These are phyloP conservation scores for Pollimyrus isidori DNA, from an alignment of 2,113 vertebrate species.

Conservation along the genomic window DNA sequence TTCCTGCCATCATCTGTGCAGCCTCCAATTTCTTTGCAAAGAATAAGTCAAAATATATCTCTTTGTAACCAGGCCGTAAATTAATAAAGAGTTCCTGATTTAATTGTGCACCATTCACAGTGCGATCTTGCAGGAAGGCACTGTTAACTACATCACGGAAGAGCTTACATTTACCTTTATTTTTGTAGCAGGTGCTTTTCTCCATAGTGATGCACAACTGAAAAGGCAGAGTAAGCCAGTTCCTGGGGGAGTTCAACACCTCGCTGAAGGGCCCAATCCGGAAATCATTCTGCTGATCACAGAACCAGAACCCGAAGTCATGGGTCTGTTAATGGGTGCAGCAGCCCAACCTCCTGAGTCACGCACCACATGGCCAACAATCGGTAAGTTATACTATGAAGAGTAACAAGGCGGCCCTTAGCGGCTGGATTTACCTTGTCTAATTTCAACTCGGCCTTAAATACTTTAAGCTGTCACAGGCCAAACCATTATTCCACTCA, in stretches of 20 bases:
- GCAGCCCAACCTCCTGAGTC: not conserved
- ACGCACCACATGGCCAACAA: not conserved
- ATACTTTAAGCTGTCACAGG: too few species aligned
- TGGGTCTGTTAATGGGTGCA: not conserved
- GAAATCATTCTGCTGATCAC: not conserved
- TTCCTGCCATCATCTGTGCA: not conserved
- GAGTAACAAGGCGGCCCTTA: not conserved
- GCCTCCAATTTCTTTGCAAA: not conserved
- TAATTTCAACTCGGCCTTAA: too few species aligned
- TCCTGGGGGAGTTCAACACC: not conserved
- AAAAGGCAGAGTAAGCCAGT: not conserved
- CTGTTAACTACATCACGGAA: not conserved
- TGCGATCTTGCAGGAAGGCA: not conserved
- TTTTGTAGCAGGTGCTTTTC: not conserved
- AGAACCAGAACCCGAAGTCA: not conserved
- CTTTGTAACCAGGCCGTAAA: not conserved
- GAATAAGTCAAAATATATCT: not conserved
- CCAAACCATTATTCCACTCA: too few species aligned
- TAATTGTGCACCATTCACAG: not conserved
- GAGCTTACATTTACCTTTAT: not conserved
- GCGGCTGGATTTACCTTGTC: too few species aligned
- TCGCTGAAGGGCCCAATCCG: not conserved
- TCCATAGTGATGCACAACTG: not conserved
- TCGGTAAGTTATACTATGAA: not conserved
- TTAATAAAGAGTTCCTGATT: not conserved